Percentiles rank a stretch among this genome's conserved stretches.
phyloP scores from a whole-genome alignment of 2,888 invertebrate genomes.

The Lasioglossum zephyrum region DNA sequence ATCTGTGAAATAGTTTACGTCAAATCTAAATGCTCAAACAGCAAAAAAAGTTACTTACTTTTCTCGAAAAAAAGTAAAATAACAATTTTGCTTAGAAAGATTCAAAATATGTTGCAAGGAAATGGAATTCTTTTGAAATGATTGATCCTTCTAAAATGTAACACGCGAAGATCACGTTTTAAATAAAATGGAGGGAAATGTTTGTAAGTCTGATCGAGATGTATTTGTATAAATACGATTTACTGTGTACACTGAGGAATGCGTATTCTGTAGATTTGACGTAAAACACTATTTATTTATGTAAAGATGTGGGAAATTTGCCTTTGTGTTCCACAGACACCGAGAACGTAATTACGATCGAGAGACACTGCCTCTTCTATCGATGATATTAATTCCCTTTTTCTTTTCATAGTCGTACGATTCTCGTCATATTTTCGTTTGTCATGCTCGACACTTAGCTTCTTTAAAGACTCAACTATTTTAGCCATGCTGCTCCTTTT shows the following conservation, averaged over 20 bases:
- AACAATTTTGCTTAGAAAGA: background rate
- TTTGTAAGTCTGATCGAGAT: background rate
- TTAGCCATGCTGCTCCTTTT: slow-evolving; percentile 72
- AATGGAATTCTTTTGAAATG: background rate
- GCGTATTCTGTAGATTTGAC: slow-evolving; percentile 30
- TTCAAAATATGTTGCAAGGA: background rate
- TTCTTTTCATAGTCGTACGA: slow-evolving; percentile 51
- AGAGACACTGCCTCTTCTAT: slow-evolving; percentile 86
- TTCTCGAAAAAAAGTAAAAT: background rate
- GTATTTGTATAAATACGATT: background rate
- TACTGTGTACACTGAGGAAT: background rate
- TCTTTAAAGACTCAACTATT: slow-evolving; percentile 74
- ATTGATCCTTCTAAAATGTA: background rate
- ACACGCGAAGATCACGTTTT: background rate
- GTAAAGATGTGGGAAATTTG: slow-evolving; percentile 74
- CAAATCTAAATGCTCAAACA: slow-evolving; percentile 24
- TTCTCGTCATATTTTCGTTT: slow-evolving; percentile 34
- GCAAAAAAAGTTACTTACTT: background rate
- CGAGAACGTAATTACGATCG: slow-evolving; percentile 87
- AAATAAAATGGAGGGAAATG: slow-evolving; percentile 27
- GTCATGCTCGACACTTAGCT: slow-evolving; percentile 72
- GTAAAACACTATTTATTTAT: slow-evolving; percentile 64
- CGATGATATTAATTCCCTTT: slow-evolving; percentile 70
- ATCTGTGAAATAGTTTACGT: background rate
- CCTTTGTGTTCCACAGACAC: slow-evolving; percentile 86